Conservation (phyloP, 2,113 vertebrate species). For the Hippocampus guttulatus region DNA sequence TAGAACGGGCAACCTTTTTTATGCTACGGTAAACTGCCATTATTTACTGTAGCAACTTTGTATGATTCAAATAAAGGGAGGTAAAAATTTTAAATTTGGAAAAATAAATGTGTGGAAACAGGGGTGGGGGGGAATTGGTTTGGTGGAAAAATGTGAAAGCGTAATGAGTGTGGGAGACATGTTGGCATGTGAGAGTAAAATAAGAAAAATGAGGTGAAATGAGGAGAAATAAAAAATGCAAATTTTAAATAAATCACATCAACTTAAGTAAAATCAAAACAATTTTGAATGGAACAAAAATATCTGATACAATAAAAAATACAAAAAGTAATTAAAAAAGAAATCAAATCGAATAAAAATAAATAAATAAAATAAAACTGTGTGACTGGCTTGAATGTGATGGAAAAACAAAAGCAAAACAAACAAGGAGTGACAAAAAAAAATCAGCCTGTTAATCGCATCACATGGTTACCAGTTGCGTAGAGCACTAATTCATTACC, state of each 20-base stretch:
- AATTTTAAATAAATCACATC: not conserved
- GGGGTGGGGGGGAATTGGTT: slow-evolving; percentile 48
- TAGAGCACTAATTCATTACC: slow-evolving; percentile 40
- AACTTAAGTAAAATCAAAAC: not conserved
- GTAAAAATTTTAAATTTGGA: not conserved
- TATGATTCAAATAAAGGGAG: slow-evolving; percentile 67
- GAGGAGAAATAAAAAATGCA: not conserved
- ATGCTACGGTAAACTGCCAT: slow-evolving; percentile 67
- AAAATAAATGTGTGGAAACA: slow-evolving; percentile 24
- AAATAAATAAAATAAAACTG: not conserved
- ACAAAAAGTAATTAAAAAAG: not conserved
- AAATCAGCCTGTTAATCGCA: slow-evolving; percentile 28
- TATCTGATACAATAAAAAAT: not conserved
- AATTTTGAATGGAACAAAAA: not conserved
- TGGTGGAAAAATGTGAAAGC: not conserved
- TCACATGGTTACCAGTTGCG: slow-evolving; percentile 37
- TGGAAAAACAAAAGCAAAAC: not conserved
- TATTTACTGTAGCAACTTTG: slow-evolving; percentile 72
- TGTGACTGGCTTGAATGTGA: slow-evolving; percentile 16
- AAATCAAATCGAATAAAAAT: not conserved
- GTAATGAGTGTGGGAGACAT: not conserved
- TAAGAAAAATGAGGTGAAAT: not conserved
- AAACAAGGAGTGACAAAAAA: slow-evolving; percentile 3
- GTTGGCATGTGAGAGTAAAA: not conserved
- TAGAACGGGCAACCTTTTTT: slow-evolving; percentile 80